Evolutionary conservation across 2,113 vertebrate species (phyloP), one percentile per base, ranked within the genome.

Genomic region (Phaethon lepturus): DNA sequence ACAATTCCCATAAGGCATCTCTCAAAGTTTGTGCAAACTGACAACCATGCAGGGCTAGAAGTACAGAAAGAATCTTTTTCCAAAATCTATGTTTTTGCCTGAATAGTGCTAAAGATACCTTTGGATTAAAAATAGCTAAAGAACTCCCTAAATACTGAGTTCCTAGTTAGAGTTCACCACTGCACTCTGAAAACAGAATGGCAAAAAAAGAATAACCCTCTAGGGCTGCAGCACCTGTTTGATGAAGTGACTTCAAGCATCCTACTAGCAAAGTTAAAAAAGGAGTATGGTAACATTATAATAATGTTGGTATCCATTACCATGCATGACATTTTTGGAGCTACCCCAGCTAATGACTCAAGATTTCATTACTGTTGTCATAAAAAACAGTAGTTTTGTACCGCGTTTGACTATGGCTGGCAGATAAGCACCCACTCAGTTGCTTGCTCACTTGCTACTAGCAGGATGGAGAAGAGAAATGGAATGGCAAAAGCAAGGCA

Each of bases 401-500:
- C 5, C 9, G 19, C 38, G 17, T 72, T 58, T 90, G 47, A 78
- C 66, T 29, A 31, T 33, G 29, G 49, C 25, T 44, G 49, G 7
- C 35, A 87, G 26, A 16, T 80, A 92, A 76, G 19, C 7, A 13
- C 9, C 33, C 9, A 72, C 6, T 4, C 28, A 38, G 7, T 19
- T 67, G 31, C 16, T 19, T 75, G 18, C 17, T 67, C 40, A 60
- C 13, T 79, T 17, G 6, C 19, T 15, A 79, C 8, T 33, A 58
- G 49, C 20, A 45, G 25, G 22, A 63, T 23, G 2, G 17, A 60
- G 23, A 71, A 58, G 9, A 62, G 1, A 74, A 62, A 74, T 9
- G 10, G 7, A 81, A 86, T 0, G 0, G 1, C 23, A 91, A 73
- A 91, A 75, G 29, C 23, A 45, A 38, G 3, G 38, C 38, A 38